phyloP scores from a whole-genome alignment of 2,888 invertebrate genomes.

The Tolmerus cingulatus region DNA sequence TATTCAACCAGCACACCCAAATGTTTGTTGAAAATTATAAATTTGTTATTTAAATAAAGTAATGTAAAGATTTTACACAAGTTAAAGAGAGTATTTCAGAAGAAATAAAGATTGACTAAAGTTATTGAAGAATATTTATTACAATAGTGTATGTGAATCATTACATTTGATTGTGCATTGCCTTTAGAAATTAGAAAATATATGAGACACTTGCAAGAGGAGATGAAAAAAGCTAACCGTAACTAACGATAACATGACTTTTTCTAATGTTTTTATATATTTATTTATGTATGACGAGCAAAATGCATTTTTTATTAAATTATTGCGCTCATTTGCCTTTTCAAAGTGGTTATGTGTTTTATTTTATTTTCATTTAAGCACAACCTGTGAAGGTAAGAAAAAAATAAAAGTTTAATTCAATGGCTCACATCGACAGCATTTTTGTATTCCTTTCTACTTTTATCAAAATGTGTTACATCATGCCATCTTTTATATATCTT shows the following conservation, averaged over 20 bases:
- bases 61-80: conserved; percentile 39
- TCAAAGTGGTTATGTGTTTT: not conserved
- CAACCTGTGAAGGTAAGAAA: not conserved
- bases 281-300: conserved; percentile 42
- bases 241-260: conserved; percentile 39
- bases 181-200: conserved; percentile 23
- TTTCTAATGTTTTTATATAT: conserved; percentile 43
- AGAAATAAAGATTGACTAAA: conserved; percentile 32
- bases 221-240: conserved; percentile 8
- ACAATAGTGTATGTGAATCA: conserved; percentile 33
- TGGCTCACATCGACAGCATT: not conserved
- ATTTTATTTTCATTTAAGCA: not conserved
- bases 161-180: conserved; percentile 38
- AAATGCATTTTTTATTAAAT: conserved; percentile 40
- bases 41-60: conserved; percentile 33
- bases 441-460: not conserved
- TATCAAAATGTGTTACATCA: no score
- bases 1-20: conserved; percentile 20
- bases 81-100: conserved; percentile 30
- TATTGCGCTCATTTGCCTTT: conserved; percentile 44
- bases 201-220: not conserved
- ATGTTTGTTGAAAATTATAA: conserved; percentile 37
- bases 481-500: not conserved
- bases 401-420: not conserved
- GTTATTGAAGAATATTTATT: conserved; percentile 32